phyloP scores from a whole-genome alignment of 2,797 vertebrate genomes.

The Hypotaenidia okinawae region DNA sequence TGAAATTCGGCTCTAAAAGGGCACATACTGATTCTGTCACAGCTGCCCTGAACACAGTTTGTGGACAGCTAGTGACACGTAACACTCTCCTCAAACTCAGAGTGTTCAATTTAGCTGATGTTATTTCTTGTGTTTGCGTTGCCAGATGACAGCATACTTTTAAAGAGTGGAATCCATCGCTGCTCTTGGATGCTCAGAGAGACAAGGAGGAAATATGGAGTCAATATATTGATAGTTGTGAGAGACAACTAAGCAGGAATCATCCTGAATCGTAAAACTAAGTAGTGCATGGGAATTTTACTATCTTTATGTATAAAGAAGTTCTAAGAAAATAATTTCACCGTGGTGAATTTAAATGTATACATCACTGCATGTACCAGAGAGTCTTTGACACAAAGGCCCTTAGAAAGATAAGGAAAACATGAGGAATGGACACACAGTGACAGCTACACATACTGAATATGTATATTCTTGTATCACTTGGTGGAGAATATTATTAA shows the following conservation, averaged over 20 bases:
- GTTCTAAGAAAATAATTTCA: not conserved
- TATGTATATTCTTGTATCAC: not conserved
- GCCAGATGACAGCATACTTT: not conserved
- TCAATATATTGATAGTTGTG: not conserved
- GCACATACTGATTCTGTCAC: not conserved
- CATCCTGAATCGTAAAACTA: not conserved
- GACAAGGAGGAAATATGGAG: not conserved
- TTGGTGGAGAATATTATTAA: not conserved
- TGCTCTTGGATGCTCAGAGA: not conserved
- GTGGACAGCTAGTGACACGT: not conserved
- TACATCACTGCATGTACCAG: not conserved
- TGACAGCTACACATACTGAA: not conserved
- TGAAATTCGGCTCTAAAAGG: not conserved
- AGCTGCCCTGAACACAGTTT: not conserved
- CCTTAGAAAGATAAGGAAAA: not conserved
- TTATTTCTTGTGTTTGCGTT: not conserved
- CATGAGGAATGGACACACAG: not conserved
- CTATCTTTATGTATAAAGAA: not conserved
- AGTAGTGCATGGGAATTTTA: not conserved
- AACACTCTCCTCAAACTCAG: not conserved
- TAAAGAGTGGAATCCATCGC: not conserved
- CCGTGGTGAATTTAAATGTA: not conserved
- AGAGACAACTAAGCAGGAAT: not conserved
- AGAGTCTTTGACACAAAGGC: not conserved
- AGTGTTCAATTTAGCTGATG: not conserved